phyloP scores from a whole-genome alignment of 2,113 vertebrate genomes.

The Octodon degus region DNA sequence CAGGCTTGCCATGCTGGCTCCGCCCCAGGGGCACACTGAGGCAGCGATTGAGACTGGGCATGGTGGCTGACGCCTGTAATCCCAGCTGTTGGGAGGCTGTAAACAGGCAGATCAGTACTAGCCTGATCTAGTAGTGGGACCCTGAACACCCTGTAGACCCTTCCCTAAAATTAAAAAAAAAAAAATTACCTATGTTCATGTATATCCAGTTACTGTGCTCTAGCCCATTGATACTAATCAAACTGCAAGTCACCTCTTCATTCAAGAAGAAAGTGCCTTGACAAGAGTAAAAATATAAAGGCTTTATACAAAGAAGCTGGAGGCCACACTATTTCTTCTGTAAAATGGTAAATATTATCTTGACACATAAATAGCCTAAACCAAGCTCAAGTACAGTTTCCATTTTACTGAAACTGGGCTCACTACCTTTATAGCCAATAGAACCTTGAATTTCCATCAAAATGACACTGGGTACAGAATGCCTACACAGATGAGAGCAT shows the following conservation, averaged over 20 bases:
- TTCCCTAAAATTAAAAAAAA: too few relatives aligned
- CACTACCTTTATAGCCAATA: not conserved
- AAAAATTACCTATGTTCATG: not conserved
- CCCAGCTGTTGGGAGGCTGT: too few relatives aligned
- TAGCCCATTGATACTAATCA: not conserved
- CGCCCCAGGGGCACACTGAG: too few relatives aligned
- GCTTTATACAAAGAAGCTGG: rapidly evolving
- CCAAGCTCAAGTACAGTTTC: not conserved
- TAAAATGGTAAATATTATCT: not conserved
- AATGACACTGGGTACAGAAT: not conserved
- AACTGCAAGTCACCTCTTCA: not conserved
- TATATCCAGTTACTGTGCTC: too few relatives aligned
- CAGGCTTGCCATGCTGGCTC: too few relatives aligned
- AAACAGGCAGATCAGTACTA: too few relatives aligned
- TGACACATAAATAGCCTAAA: not conserved
- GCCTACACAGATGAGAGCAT: not conserved
- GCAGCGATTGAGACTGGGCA: too few relatives aligned
- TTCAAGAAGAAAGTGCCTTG: not conserved
- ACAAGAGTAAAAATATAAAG: not conserved
- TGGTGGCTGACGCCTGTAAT: too few relatives aligned
- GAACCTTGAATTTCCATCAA: not conserved
- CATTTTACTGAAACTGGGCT: not conserved
- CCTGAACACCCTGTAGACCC: too few relatives aligned
- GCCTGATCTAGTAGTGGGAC: too few relatives aligned
- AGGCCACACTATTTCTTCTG: too few relatives aligned